These are phyloP conservation scores for Syndactyla subalaris DNA, from an alignment of 2,797 vertebrate species.

Conservation along the genomic window DNA sequence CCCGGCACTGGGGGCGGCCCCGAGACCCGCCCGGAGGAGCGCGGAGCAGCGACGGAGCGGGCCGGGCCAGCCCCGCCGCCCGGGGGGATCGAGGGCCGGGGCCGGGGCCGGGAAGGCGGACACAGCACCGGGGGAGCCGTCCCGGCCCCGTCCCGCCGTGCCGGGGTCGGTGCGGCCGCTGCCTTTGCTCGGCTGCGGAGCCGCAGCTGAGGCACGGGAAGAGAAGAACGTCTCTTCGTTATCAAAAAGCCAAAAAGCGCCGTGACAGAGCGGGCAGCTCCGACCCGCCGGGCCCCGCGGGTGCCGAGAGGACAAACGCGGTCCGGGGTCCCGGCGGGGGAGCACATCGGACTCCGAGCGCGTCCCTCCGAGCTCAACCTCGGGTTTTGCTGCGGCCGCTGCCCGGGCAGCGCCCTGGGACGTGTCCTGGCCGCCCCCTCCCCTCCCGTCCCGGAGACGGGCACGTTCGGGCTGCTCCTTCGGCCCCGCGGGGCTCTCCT, in stretches of 20 bases:
- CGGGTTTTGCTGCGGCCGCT: background rate
- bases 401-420: rapidly evolving
- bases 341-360: background rate
- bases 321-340: background rate
- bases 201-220: background rate
- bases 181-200: no score
- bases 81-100: no score
- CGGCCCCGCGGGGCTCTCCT: no score
- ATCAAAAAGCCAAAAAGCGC: no score
- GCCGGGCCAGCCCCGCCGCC: no score
- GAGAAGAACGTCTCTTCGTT: background rate
- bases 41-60: no score
- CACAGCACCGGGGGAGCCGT: background rate
- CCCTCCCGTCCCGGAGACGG: background rate
- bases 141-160: background rate
- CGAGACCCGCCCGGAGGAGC: no score
- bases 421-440: background rate
- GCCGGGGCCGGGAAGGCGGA: no score
- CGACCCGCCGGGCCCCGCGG: background rate
- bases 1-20: no score
- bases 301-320: background rate
- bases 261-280: no score
- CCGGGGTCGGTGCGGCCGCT: background rate
- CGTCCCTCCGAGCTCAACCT: background rate
- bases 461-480: no score